Conservation (phyloP, 2,797 vertebrate genomes). For the Chloroceryle inda region DNA sequence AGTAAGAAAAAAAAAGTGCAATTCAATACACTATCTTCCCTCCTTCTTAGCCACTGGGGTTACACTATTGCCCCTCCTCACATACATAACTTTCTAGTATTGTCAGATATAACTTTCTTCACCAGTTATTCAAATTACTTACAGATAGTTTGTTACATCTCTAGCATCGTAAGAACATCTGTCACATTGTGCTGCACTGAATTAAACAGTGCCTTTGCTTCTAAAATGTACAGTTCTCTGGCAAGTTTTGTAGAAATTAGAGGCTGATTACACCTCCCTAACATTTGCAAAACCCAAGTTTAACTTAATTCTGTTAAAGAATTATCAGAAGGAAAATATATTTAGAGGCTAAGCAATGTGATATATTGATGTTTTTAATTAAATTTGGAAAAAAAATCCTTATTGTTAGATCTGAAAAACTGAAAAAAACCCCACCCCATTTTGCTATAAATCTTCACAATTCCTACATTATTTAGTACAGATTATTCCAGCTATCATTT, state of each 20-base stretch:
- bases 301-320: neutral
- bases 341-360: neutral
- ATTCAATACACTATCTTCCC: neutral
- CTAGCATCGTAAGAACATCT: slow-evolving; percentile 60
- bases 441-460: neutral
- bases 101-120: slow-evolving; percentile 59
- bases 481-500: neutral
- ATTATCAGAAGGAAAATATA: neutral
- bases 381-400: neutral
- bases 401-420: neutral
- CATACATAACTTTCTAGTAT: neutral
- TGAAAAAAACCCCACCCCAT: neutral
- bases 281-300: neutral
- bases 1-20: neutral
- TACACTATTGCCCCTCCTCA: neutral
- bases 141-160: slow-evolving; percentile 48
- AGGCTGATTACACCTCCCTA: neutral
- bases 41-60: neutral
- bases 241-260: neutral
- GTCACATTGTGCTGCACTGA: slow-evolving; percentile 24
- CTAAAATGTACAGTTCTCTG: neutral
- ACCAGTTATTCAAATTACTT: slow-evolving; percentile 66
- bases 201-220: neutral
- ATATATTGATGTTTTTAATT: neutral
- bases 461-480: neutral